Evolutionary conservation across 2,797 vertebrate genomes (phyloP).

Genomic region (Malacoctenus gilli): DNA sequence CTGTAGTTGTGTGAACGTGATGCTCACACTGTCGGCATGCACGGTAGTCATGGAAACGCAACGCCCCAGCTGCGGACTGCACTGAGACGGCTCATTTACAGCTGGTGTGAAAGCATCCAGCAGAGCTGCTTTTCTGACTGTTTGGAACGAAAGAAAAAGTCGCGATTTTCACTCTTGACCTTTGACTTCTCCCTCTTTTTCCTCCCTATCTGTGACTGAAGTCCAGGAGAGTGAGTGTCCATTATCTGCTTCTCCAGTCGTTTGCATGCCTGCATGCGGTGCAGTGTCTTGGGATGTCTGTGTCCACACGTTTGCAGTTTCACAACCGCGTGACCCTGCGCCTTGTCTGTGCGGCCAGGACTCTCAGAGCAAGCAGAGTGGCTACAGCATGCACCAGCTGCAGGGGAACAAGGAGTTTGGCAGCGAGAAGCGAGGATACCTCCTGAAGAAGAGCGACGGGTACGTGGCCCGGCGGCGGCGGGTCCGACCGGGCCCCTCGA

Average conservation of each 20-base stretch:
- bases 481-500: not conserved
- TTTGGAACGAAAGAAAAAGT: too few species aligned
- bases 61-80: too few species aligned
- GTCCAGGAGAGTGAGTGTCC: constrained; percentile 99
- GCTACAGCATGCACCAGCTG: constrained; percentile 98
- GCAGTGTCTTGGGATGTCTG: not conserved
- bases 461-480: constrained; percentile 61
- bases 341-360: constrained; percentile 79
- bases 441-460: constrained; percentile 98
- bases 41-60: too few species aligned
- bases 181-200: constrained; percentile 60
- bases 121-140: too few species aligned
- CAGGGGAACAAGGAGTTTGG: constrained; percentile 98
- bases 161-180: not conserved
- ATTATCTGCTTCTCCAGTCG: not conserved
- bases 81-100: too few species aligned
- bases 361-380: constrained; percentile 96
- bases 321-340: not conserved
- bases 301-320: not conserved
- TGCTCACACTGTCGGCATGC: too few species aligned
- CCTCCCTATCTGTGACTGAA: constrained; percentile 91
- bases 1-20: too few species aligned
- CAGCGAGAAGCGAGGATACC: constrained; percentile 95
- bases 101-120: too few species aligned
- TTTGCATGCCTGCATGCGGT: constrained; percentile 22